These are phyloP conservation scores for Epinephelus awoara DNA, from an alignment of 2,797 vertebrate species.

Conservation along the genomic window DNA sequence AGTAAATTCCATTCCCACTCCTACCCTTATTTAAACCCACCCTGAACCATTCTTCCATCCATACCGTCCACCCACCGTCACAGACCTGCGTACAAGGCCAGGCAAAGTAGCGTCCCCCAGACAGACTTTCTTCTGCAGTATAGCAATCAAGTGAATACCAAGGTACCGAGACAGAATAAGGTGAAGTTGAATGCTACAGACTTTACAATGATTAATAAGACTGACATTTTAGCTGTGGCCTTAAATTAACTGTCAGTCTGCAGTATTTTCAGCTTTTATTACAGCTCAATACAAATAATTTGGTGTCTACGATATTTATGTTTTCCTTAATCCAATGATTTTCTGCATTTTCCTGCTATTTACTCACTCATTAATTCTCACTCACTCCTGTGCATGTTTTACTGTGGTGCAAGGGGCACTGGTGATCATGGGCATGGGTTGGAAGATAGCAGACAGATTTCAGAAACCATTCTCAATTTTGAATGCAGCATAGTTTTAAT, in stretches of 20 bases:
- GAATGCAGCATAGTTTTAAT: conserved; percentile 1
- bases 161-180: conserved; percentile 69
- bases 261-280: background rate
- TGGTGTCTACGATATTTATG: background rate
- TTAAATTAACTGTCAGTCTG: background rate
- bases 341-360: conserved; percentile 26
- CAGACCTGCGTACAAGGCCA: conserved; percentile 82
- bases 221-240: background rate
- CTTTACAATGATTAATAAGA: background rate
- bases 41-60: conserved; percentile 18
- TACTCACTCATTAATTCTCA: background rate
- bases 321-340: conserved; percentile 15
- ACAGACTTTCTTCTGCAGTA: conserved; percentile 78
- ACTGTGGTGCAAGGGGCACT: conserved; percentile 8
- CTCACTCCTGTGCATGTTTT: conserved; percentile 36
- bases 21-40: background rate
- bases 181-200: background rate
- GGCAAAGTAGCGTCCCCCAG: conserved; percentile 73
- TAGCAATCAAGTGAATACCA: conserved; percentile 76
- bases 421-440: conserved; percentile 23
- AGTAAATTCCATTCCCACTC: conserved; percentile 3
- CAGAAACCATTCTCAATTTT: conserved; percentile 6
- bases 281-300: background rate
- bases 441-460: background rate
- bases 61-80: conserved; percentile 31